phyloP scores from a whole-genome alignment of 1,140 invertebrate genomes.

The Habropoda laboriosa region DNA sequence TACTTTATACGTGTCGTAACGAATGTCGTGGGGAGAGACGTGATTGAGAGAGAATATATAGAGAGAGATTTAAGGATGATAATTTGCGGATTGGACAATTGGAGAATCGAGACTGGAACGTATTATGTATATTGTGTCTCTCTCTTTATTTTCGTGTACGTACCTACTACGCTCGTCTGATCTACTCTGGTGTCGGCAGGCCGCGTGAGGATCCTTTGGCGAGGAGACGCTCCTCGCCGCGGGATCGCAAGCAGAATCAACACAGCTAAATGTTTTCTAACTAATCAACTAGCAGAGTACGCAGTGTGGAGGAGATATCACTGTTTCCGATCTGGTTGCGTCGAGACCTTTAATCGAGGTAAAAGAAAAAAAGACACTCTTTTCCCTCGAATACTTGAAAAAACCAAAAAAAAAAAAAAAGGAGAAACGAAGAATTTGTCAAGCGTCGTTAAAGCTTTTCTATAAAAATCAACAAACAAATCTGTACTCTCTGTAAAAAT shows the following conservation, averaged over 20 bases:
- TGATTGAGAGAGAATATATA: neutral
- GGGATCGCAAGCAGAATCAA: slow-evolving; percentile 58
- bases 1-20: slow-evolving; percentile 43
- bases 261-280: slow-evolving; percentile 51
- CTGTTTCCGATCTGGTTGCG: slow-evolving; percentile 16
- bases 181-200: slow-evolving; percentile 66
- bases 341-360: slow-evolving; percentile 14
- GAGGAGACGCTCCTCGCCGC: slow-evolving; percentile 54
- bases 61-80: neutral
- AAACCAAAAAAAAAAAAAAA: too few species aligned
- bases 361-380: too few species aligned
- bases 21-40: slow-evolving; percentile 38
- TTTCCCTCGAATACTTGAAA: too few species aligned
- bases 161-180: slow-evolving; percentile 64
- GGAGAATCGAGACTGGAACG: slow-evolving; percentile 1
- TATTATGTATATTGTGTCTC: slow-evolving; percentile 61
- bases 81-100: neutral
- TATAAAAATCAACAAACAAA: too few species aligned
- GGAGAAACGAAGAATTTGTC: too few species aligned
- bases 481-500: too few species aligned
- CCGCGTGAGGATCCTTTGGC: slow-evolving; percentile 53
- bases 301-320: slow-evolving; percentile 45
- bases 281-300: slow-evolving; percentile 57
- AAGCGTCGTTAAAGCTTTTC: too few species aligned
- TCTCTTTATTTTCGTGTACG: slow-evolving; percentile 61